A percentile compares a stretch with the other conserved stretches of the same genome.
Conservation (phyloP, 2,113 vertebrate species). For the Lethenteron camtschaticum region DNA sequence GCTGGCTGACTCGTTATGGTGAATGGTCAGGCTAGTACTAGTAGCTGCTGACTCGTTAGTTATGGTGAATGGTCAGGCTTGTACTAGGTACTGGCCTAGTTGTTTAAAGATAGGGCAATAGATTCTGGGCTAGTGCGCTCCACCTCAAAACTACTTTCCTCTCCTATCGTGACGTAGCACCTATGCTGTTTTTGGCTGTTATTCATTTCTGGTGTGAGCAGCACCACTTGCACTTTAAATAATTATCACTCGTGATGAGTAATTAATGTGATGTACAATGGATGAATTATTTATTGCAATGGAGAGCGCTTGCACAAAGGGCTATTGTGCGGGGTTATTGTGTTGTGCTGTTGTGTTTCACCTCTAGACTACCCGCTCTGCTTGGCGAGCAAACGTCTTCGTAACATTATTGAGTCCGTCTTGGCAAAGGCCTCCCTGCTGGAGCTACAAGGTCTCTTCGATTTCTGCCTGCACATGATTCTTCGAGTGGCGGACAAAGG, state of each 20-base stretch:
- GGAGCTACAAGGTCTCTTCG: conserved; percentile 52
- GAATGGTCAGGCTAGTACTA: no score
- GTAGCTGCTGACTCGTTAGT: no score
- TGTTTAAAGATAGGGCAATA: no score
- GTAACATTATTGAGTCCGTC: conserved; percentile 33
- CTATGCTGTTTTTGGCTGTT: no score
- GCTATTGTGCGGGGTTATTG: fast-evolving
- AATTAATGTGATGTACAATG: neutral
- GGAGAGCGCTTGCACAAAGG: neutral
- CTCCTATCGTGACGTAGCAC: no score
- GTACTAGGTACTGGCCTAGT: no score
- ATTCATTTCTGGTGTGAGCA: no score
- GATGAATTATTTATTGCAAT: neutral
- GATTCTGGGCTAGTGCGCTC: no score
- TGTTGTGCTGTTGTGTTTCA: neutral
- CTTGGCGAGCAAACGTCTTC: conserved; percentile 50
- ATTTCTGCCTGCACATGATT: conserved; percentile 74
- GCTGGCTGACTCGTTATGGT: no score
- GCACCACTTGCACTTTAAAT: neutral
- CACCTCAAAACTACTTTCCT: no score
- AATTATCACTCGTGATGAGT: neutral
- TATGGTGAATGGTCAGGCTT: no score
- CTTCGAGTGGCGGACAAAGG: conserved; percentile 68
- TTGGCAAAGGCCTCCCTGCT: conserved; percentile 22
- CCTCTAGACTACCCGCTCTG: conserved; percentile 69